Evolutionary conservation across 2,888 invertebrate genomes (phyloP).

Genomic region (Daptonema setosum): DNA sequence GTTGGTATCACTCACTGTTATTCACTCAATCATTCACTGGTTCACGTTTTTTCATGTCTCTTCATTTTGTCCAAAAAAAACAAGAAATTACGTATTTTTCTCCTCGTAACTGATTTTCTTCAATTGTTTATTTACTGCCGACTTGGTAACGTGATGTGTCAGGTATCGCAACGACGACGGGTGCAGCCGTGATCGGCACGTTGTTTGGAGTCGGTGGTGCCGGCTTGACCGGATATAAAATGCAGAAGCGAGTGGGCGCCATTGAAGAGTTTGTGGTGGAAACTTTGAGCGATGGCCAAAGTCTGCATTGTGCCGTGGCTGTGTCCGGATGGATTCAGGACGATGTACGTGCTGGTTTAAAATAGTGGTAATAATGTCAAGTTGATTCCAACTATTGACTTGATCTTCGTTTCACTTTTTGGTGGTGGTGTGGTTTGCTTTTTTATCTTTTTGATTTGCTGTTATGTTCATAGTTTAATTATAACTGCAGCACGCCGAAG

Average conservation of each 20-base stretch:
- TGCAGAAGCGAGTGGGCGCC: conserved; percentile 45
- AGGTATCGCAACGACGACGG: conserved; percentile 34
- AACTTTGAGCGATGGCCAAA: conserved; percentile 30
- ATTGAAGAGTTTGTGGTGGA: conserved; percentile 46
- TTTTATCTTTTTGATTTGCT: neutral
- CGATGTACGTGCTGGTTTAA: conserved; percentile 24
- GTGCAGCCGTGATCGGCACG: conserved; percentile 37
- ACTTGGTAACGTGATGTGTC: too few species aligned
- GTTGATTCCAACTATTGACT: too few species aligned
- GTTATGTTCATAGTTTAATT: neutral
- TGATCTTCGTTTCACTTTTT: too few species aligned
- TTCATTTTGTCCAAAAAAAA: too few species aligned
- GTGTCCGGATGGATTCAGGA: conserved; percentile 45
- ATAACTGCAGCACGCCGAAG: conserved; percentile 13
- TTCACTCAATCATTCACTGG: too few species aligned
- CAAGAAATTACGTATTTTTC: too few species aligned
- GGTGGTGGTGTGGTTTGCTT: too few species aligned
- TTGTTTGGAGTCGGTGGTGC: conserved; percentile 45
- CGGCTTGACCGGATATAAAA: conserved; percentile 44
- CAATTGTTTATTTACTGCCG: too few species aligned
- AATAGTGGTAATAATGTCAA: too few species aligned
- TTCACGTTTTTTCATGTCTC: too few species aligned
- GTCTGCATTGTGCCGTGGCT: conserved; percentile 41
- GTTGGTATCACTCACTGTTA: too few species aligned
- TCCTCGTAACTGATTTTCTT: too few species aligned